These are phyloP conservation scores for Apogon hyalosoma DNA, from an alignment of 2,797 vertebrate species.

Conservation along the genomic window DNA sequence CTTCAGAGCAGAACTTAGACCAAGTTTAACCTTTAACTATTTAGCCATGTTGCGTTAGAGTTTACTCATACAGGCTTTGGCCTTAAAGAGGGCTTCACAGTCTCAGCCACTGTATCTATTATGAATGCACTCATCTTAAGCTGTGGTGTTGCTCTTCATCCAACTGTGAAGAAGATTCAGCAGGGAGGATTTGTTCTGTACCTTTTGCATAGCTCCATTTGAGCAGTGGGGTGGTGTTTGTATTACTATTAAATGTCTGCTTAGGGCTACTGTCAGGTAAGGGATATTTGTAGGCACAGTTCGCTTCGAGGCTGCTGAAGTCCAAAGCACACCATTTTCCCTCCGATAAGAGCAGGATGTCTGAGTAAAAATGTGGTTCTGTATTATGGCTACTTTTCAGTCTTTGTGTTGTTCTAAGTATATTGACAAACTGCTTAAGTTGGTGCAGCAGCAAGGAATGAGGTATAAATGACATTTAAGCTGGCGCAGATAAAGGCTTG, in stretches of 20 bases:
- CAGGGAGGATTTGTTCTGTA: background rate
- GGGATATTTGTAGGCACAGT: constrained; percentile 16
- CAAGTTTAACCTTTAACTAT: constrained; percentile 17
- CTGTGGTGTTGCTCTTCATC: background rate
- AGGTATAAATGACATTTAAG: background rate
- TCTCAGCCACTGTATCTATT: constrained; percentile 1
- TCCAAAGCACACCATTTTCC: background rate
- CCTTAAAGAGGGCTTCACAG: background rate
- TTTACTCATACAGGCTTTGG: background rate
- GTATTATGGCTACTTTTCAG: background rate
- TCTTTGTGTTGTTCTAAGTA: background rate
- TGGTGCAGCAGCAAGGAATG: background rate
- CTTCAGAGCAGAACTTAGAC: background rate
- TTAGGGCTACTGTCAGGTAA: constrained; percentile 19
- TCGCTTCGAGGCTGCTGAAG: constrained; percentile 15
- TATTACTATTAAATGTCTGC: constrained; percentile 21
- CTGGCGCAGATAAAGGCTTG: background rate
- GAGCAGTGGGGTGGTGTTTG: background rate
- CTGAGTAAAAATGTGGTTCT: background rate
- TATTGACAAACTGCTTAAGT: constrained; percentile 13
- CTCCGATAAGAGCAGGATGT: background rate
- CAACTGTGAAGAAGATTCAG: constrained; percentile 6
- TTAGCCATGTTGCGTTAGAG: background rate
- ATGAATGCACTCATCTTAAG: no score
- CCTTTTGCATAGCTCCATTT: background rate